These are phyloP conservation scores for Heliornis fulica DNA, from an alignment of 2,113 vertebrate species.

Conservation along the genomic window DNA sequence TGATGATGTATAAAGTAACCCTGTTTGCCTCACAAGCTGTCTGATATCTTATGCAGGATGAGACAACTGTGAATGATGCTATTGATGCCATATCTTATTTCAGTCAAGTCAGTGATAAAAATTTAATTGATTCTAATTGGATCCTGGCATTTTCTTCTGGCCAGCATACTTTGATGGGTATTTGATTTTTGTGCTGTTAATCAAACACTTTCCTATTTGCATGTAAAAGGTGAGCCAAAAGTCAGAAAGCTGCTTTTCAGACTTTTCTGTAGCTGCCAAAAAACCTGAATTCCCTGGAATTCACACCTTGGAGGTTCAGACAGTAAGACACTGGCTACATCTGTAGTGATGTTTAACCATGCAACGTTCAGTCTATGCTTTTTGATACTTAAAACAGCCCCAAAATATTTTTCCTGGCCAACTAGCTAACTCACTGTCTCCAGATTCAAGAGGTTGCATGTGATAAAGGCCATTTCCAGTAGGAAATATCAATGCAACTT, in stretches of 20 bases:
- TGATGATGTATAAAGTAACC: not conserved
- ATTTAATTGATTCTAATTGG: not conserved
- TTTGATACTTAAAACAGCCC: not conserved
- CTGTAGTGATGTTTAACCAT: not conserved
- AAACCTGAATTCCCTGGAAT: not conserved
- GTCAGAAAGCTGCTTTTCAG: not conserved
- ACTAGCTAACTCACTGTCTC: not conserved
- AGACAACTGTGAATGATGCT: not conserved
- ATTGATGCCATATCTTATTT: not conserved
- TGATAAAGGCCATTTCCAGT: not conserved
- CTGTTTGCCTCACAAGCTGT: not conserved
- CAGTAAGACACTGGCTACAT: not conserved
- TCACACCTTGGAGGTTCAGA: not conserved
- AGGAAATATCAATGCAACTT: not conserved
- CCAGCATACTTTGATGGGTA: not conserved
- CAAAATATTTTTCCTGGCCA: not conserved
- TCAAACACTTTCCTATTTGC: not conserved
- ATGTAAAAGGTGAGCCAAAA: not conserved
- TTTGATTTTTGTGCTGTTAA: not conserved
- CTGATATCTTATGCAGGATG: not conserved
- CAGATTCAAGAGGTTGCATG: not conserved
- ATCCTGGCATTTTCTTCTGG: not conserved
- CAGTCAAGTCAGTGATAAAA: not conserved
- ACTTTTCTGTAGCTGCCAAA: not conserved
- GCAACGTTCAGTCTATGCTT: not conserved